Percentiles rank a stretch among this genome's conserved stretches.
Evolutionary conservation across 2,113 vertebrate species (phyloP).

Genomic region (Lates calcarifer): DNA sequence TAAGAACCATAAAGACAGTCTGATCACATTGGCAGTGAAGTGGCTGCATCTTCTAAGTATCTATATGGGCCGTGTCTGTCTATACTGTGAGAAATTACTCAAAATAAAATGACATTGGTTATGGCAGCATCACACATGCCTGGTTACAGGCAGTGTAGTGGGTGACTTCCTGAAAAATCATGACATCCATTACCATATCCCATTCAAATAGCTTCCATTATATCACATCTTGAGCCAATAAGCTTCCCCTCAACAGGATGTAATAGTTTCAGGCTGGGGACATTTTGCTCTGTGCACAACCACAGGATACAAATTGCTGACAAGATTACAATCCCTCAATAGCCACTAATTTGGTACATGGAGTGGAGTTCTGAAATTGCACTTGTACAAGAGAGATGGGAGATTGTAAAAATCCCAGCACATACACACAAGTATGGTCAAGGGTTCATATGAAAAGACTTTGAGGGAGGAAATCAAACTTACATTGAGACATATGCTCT

Average conservation of each 20-base stretch:
- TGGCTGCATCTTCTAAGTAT: conserved; percentile 11
- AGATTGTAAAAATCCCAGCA: neutral
- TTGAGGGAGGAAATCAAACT: neutral
- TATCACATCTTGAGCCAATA: conserved; percentile 74
- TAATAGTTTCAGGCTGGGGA: conserved; percentile 69
- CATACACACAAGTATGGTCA: neutral
- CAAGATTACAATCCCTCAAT: conserved; percentile 54
- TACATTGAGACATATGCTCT: neutral
- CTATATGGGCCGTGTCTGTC: neutral
- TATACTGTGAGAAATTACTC: conserved; percentile 1
- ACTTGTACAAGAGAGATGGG: conserved; percentile 15
- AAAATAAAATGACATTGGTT: conserved; percentile 42
- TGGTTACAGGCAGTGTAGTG: conserved; percentile 32
- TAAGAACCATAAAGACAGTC: conserved; percentile 30
- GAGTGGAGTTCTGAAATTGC: conserved; percentile 40
- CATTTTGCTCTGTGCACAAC: conserved; percentile 53
- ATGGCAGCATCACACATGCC: conserved; percentile 22
- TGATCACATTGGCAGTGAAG: neutral
- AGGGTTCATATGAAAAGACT: neutral
- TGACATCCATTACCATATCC: conserved; percentile 52
- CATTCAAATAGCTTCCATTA: conserved; percentile 53
- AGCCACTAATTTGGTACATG: conserved; percentile 49
- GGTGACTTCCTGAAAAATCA: conserved; percentile 54
- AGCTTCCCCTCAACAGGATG: conserved; percentile 34
- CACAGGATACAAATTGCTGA: conserved; percentile 58